These are phyloP conservation scores for Papilio xuthus DNA, from an alignment of 1,140 invertebrate genomes.

Conservation along the genomic window DNA sequence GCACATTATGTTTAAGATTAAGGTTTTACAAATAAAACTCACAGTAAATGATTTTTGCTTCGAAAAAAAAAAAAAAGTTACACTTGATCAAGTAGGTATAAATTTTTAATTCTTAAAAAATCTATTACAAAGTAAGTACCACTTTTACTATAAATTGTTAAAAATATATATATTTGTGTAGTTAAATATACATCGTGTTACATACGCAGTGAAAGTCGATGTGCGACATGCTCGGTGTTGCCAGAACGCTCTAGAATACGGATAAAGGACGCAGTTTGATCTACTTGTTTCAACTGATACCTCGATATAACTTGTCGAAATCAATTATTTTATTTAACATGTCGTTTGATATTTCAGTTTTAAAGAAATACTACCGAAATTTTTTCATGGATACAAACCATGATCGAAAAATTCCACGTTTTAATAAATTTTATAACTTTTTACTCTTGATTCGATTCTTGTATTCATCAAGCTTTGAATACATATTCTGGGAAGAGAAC, in stretches of 20 bases:
- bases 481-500: background rate
- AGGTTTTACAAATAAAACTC: background rate
- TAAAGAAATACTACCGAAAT: background rate
- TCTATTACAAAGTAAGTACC: no score
- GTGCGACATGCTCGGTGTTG: constrained; percentile 46
- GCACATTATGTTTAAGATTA: no score
- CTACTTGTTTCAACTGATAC: background rate
- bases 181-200: constrained; percentile 26
- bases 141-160: no score
- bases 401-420: background rate
- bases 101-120: no score
- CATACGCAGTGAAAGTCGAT: constrained; percentile 63
- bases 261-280: constrained; percentile 4
- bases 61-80: no score
- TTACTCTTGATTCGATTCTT: background rate
- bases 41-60: no score
- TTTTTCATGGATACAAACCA: background rate
- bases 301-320: background rate
- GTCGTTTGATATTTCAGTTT: background rate
- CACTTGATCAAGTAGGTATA: no score
- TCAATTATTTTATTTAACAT: background rate
- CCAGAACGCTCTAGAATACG: constrained; percentile 6
- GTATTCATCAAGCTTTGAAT: background rate
- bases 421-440: background rate
- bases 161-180: background rate